These are phyloP conservation scores for Rhagoletis pomonella DNA, from an alignment of 1,140 invertebrate genomes.

Conservation along the genomic window DNA sequence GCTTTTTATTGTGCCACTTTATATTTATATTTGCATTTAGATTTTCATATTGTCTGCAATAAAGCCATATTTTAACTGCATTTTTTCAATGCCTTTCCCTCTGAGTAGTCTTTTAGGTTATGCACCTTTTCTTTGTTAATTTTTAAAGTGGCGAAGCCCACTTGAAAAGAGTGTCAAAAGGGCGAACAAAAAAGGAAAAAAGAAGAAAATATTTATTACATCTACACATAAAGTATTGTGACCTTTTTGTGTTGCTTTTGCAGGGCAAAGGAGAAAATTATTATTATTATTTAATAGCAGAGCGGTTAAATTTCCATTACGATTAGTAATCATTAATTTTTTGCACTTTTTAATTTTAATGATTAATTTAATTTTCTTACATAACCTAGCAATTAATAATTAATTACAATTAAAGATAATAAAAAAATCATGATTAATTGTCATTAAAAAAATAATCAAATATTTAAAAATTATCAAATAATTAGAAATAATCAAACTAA, in stretches of 20 bases:
- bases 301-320: too few relatives aligned
- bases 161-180: neutral
- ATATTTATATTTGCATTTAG: neutral
- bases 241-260: slow-evolving; percentile 8
- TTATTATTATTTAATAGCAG: neutral
- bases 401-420: too few relatives aligned
- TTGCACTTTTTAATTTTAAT: too few relatives aligned
- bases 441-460: too few relatives aligned
- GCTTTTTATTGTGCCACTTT: neutral
- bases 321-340: too few relatives aligned
- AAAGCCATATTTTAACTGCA: neutral
- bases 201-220: neutral
- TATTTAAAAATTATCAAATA: too few relatives aligned
- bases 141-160: neutral
- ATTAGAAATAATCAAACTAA: too few relatives aligned
- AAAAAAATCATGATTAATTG: too few relatives aligned
- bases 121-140: neutral
- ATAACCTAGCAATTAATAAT: too few relatives aligned
- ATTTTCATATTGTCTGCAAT: neutral
- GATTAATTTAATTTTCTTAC: too few relatives aligned
- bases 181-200: neutral
- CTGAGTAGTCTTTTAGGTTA: neutral
- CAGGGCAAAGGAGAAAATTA: slow-evolving; percentile 13
- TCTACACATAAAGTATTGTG: neutral
- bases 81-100: neutral